Evolutionary conservation across 92 coral and sea anemone species (phyloP).

Genomic region (Montipora capitata): DNA sequence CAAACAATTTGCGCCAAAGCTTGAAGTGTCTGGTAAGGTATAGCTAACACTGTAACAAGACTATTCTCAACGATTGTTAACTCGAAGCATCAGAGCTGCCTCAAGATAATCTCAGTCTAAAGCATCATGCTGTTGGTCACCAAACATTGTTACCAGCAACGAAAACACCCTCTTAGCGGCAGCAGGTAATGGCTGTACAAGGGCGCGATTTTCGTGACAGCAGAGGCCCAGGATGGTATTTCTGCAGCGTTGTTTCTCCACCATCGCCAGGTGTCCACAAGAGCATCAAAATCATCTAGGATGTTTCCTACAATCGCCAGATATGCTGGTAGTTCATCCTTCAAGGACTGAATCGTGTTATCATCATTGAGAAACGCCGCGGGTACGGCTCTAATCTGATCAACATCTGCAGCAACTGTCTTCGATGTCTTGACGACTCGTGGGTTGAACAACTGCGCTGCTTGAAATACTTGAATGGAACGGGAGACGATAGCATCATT

Average conservation of each 20-base stretch:
- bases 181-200: constrained; percentile 44
- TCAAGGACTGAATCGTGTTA: constrained; percentile 20
- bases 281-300: constrained; percentile 50
- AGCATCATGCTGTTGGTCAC: constrained; percentile 52
- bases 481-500: constrained; percentile 33
- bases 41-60: neutral
- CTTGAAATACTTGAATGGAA: constrained; percentile 32
- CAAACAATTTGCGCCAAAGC: constrained; percentile 27
- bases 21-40: constrained; percentile 26
- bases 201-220: constrained; percentile 34
- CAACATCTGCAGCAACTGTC: constrained; percentile 45
- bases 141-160: constrained; percentile 43
- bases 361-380: constrained; percentile 27
- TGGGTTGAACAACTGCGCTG: constrained; percentile 56
- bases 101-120: constrained; percentile 14
- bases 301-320: neutral
- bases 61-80: constrained; percentile 11
- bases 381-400: constrained; percentile 48
- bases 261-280: constrained; percentile 42
- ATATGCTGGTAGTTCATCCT: constrained; percentile 23
- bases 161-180: constrained; percentile 55
- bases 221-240: constrained; percentile 38
- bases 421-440: constrained; percentile 31
- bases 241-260: constrained; percentile 38
- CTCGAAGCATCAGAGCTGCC: constrained; percentile 14